Conservation (phyloP, 2,797 vertebrate species). For the Threskiornis aethiopicus region DNA sequence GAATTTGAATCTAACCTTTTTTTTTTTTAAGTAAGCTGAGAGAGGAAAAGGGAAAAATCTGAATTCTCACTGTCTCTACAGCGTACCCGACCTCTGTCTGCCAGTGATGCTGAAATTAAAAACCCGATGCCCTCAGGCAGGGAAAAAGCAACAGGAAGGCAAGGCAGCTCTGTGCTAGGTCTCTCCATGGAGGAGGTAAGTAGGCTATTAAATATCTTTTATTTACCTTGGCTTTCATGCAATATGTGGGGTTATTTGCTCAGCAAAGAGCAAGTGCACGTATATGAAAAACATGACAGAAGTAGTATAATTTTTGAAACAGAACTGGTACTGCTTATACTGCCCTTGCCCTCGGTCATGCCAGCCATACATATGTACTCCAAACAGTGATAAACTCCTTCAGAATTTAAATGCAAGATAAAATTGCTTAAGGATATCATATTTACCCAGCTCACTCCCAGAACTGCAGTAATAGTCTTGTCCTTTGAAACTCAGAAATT, state of each 20-base stretch:
- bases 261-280: background rate
- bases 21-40: background rate
- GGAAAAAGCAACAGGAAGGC: conserved; percentile 77
- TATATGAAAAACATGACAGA: background rate
- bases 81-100: conserved; percentile 80
- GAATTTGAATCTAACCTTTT: background rate
- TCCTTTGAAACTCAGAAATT: background rate
- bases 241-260: background rate
- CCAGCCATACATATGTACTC: background rate
- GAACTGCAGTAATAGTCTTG: background rate
- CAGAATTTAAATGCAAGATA: background rate
- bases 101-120: conserved; percentile 80
- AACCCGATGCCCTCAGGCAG: conserved; percentile 69
- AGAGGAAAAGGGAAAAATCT: background rate
- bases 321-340: background rate
- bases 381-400: background rate
- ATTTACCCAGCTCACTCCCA: background rate
- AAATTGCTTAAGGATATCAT: background rate
- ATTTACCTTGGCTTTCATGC: background rate
- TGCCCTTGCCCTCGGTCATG: background rate
- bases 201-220: background rate
- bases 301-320: background rate
- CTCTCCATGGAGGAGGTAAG: conserved; percentile 92
- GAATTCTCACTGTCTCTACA: conserved; percentile 60
- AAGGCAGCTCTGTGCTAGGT: conserved; percentile 81